A percentile compares a stretch with the other conserved stretches of the same genome.
Conservation (phyloP, 2,888 invertebrate genomes). For the Heliconius aoede region DNA sequence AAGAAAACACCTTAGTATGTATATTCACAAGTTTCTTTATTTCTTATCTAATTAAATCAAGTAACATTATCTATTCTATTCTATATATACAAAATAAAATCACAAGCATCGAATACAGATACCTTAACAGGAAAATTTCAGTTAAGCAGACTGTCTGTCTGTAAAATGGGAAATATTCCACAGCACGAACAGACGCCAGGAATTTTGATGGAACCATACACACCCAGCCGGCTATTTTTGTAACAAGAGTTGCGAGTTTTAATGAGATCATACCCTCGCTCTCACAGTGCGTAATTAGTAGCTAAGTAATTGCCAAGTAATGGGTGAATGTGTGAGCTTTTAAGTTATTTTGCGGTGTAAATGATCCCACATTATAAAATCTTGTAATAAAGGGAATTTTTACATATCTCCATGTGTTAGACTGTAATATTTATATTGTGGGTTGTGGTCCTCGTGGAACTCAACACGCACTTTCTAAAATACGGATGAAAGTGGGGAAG, state of each 20-base stretch:
- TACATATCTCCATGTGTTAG: not conserved
- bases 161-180: constrained; percentile 59
- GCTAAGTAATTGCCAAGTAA: constrained; percentile 29
- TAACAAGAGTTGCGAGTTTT: constrained; percentile 52
- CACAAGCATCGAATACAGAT: constrained; percentile 37
- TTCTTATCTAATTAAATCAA: too few relatives aligned
- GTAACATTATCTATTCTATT: not conserved
- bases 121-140: constrained; percentile 44
- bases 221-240: constrained; percentile 57
- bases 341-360: constrained; percentile 19
- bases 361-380: not conserved
- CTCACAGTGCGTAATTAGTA: constrained; percentile 43
- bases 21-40: too few relatives aligned
- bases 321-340: constrained; percentile 21
- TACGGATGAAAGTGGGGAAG: too few relatives aligned
- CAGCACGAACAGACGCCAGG: constrained; percentile 58
- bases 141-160: constrained; percentile 49
- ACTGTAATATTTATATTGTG: too few relatives aligned
- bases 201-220: constrained; percentile 61
- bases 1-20: too few relatives aligned
- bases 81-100: not conserved
- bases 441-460: too few relatives aligned
- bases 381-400: not conserved
- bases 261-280: constrained; percentile 49
- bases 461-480: too few relatives aligned